Evolutionary conservation across 2,797 vertebrate species (phyloP), one percentile per base, ranked within the genome.

Genomic region (Hafferia zeledoni): DNA sequence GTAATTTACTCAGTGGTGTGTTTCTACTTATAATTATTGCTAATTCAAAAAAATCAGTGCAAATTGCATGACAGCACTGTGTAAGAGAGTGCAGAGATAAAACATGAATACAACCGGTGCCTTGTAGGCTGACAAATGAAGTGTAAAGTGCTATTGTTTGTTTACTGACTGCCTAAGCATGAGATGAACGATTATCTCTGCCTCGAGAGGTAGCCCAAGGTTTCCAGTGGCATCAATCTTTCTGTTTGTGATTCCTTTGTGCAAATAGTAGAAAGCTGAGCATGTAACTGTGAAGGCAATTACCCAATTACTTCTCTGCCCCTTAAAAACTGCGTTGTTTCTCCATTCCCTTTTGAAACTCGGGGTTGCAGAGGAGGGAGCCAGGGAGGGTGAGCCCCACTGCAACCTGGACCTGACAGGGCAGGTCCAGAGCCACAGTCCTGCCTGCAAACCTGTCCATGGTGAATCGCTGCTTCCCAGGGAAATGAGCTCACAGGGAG

Each of bases 1-100:
- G 5, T 93, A 74, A 90, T 88, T 92, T 92, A 72, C 81, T 72
- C 90, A 60, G 76, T 79, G 46, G 72, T 64, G 53, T 84, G 56
- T 88, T 90, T 83, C 79, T 83, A 67, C 63, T 95, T 87, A 30
- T 31, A 94, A 94, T 93, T 95, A 78, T 56, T 85, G 67, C 59
- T 93, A 89, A 94, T 90, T 67, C 11, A 61, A 77, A 93, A 69
- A 88, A 50, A 18, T 31, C 56, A 50, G 27, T 5, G 1, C 2
- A 37, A 90, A 71, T 85, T 90, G 61, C 68, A 67, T 50, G 80
- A 75, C 70, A 89, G 63, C 39, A 60, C 69, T 43, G 50, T 53
- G n/a, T 61, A 86, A 94, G 72, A 81, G 60, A 50, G 47, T 31
- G 18, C 39, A 59, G 68, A 91, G 57, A 87, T 44, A 85, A 87